Percentiles rank a stretch among this genome's conserved stretches.
phyloP scores from a whole-genome alignment of 2,797 vertebrate species.

The Eulemur coronatus region DNA sequence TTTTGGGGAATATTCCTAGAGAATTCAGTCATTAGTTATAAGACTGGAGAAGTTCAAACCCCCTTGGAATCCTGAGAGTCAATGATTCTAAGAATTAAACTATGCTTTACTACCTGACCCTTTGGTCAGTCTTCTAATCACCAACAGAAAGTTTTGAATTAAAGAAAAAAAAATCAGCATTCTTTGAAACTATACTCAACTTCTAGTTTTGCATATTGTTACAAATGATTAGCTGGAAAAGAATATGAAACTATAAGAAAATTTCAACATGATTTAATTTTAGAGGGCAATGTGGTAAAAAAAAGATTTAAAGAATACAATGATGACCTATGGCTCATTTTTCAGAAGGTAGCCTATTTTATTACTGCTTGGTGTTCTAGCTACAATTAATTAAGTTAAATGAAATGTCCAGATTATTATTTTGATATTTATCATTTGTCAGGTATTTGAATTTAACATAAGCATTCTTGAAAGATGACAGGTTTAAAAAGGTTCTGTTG shows the following conservation, averaged over 20 bases:
- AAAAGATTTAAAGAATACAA: slow-evolving; percentile 33
- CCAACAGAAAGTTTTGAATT: slow-evolving; percentile 27
- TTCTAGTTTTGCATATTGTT: background rate
- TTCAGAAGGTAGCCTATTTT: slow-evolving; percentile 35
- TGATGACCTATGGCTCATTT: background rate
- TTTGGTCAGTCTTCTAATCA: background rate
- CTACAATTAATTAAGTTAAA: slow-evolving; percentile 1
- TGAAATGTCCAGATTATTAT: slow-evolving; percentile 32
- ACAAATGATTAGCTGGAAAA: slow-evolving; percentile 34
- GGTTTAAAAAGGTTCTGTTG: background rate
- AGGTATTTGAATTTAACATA: slow-evolving; percentile 42
- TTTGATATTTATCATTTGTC: slow-evolving; percentile 48
- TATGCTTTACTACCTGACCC: background rate
- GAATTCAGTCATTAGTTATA: background rate
- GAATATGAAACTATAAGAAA: slow-evolving; percentile 37
- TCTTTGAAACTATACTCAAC: slow-evolving; percentile 35
- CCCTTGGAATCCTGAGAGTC: background rate
- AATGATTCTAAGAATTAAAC: background rate
- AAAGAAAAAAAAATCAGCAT: background rate
- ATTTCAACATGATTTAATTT: slow-evolving; percentile 49
- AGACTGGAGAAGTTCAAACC: background rate
- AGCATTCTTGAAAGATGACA: background rate
- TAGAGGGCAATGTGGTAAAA: slow-evolving; percentile 14
- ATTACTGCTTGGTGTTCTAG: background rate
- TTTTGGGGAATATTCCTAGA: slow-evolving; percentile 3